A percentile compares a stretch with the other conserved stretches of the same genome.
phyloP scores from a whole-genome alignment of 2,797 vertebrate species.

The Fringilla coelebs region DNA sequence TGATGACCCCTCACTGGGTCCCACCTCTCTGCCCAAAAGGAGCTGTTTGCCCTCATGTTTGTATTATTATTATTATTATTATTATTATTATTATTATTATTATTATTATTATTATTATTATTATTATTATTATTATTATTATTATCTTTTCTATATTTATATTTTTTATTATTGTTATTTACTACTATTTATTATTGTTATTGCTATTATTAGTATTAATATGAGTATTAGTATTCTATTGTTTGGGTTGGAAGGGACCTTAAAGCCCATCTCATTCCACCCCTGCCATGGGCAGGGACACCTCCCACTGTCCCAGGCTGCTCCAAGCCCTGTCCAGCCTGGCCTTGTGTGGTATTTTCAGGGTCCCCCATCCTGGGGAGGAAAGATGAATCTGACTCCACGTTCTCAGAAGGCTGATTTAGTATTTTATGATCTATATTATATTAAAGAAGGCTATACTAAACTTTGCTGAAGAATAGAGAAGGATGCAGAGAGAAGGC shows the following conservation, averaged over 20 bases:
- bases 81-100: neutral
- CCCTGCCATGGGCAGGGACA: neutral
- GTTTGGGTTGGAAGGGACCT: neutral
- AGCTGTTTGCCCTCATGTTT: neutral
- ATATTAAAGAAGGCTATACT: no score
- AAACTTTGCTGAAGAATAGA: no score
- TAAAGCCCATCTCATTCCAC: neutral
- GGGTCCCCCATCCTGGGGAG: no score
- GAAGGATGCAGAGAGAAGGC: no score
- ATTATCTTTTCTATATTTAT: no score
- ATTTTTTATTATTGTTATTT: no score
- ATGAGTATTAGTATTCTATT: neutral
- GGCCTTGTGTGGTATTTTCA: neutral
- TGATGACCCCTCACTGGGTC: neutral
- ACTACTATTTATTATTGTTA: no score
- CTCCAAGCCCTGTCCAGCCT: neutral
- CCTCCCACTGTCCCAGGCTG: accelerated
- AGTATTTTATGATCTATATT: no score
- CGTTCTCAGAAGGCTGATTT: no score
- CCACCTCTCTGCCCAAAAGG: neutral
- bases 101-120: neutral
- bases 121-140: neutral
- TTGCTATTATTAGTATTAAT: neutral
- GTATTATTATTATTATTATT: no score
- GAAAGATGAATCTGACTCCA: no score